These are phyloP conservation scores for Nezara viridula DNA, from an alignment of 2,888 invertebrate species.

Conservation along the genomic window DNA sequence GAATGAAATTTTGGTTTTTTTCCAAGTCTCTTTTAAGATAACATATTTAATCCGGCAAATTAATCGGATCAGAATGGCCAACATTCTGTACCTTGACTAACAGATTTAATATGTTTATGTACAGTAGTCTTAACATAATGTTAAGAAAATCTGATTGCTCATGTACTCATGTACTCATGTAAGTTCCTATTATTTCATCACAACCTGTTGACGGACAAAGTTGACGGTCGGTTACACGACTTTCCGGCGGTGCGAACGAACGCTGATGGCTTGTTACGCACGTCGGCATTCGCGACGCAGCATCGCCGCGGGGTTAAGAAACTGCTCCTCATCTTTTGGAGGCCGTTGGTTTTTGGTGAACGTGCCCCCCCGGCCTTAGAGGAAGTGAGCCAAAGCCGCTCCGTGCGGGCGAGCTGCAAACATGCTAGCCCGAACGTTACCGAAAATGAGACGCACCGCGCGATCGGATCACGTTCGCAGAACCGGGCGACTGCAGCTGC, in stretches of 20 bases:
- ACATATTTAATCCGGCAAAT: too few species aligned
- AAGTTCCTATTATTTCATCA: too few species aligned
- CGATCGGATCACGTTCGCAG: constrained; percentile 6
- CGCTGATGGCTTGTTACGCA: background rate
- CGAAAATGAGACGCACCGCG: background rate
- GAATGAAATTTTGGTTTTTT: too few species aligned
- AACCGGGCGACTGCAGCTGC: background rate
- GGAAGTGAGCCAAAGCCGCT: background rate
- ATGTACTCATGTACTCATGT: too few species aligned
- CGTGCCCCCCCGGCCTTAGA: background rate
- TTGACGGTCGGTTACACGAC: background rate
- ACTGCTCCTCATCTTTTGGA: background rate
- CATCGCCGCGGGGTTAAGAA: background rate
- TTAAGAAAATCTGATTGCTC: too few species aligned
- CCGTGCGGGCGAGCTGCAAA: background rate
- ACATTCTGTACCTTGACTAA: too few species aligned
- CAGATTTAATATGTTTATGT: too few species aligned
- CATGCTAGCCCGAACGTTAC: background rate
- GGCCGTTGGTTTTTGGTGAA: background rate
- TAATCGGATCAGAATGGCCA: too few species aligned
- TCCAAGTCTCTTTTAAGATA: too few species aligned
- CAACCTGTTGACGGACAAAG: background rate
- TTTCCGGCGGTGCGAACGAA: background rate
- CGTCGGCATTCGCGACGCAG: constrained; percentile 17
- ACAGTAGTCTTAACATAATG: too few species aligned